Percentiles rank a stretch among this genome's conserved stretches.
Conservation (phyloP, 2,888 invertebrate genomes). For the Sesia apiformis region DNA sequence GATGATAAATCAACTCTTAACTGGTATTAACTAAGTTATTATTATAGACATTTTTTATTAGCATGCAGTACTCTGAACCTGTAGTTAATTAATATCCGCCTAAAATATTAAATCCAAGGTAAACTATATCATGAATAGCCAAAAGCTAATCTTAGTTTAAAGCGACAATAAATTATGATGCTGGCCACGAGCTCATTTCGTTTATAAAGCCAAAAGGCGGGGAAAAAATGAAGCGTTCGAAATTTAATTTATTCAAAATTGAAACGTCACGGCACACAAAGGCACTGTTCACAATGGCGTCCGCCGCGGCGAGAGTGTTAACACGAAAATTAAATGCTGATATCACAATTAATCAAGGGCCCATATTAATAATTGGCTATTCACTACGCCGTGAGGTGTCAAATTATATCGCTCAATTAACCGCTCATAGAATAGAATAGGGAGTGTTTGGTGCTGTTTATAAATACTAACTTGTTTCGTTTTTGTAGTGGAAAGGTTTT, state of each 20-base stretch:
- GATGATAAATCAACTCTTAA: conserved; percentile 4
- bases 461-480: conserved; percentile 21
- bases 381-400: conserved; percentile 70
- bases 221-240: conserved; percentile 71
- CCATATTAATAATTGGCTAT: conserved; percentile 74
- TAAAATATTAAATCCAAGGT: too few relatives aligned
- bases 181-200: conserved; percentile 59
- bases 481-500: not conserved
- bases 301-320: conserved; percentile 52
- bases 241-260: conserved; percentile 76
- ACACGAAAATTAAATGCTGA: conserved; percentile 75
- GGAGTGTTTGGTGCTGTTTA: conserved; percentile 52
- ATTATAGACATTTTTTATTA: too few relatives aligned
- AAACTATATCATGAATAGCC: conserved; percentile 9
- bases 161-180: conserved; percentile 65
- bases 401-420: conserved; percentile 74
- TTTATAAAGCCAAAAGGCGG: conserved; percentile 39
- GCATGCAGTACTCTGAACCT: too few relatives aligned
- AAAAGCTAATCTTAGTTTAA: conserved; percentile 49
- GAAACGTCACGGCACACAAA: conserved; percentile 72
- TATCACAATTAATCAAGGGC: conserved; percentile 74
- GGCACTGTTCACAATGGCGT: conserved; percentile 60
- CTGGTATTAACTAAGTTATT: too few relatives aligned
- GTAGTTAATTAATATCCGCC: too few relatives aligned
- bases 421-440: conserved; percentile 63